A percentile compares a stretch with the other conserved stretches of the same genome.
These are phyloP conservation scores for Tiphia femorata DNA, from an alignment of 2,888 invertebrate genomes.

Conservation along the genomic window DNA sequence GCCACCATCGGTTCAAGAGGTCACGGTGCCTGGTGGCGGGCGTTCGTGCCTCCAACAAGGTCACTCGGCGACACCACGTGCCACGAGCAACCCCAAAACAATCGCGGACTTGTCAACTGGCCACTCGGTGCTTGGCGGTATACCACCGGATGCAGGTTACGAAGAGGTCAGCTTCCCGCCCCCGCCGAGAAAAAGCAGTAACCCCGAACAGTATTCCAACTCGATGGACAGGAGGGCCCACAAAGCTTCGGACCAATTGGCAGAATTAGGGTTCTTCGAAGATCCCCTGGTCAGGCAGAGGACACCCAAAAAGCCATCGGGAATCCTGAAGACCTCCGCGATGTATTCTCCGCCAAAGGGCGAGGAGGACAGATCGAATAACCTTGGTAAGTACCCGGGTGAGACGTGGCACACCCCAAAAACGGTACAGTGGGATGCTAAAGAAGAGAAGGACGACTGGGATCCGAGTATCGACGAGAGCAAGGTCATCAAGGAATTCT, in stretches of 20 bases:
- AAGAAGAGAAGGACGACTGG: constrained; percentile 53
- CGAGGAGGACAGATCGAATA: constrained; percentile 25
- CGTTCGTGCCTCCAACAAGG: constrained; percentile 14
- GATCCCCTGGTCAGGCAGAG: constrained; percentile 18
- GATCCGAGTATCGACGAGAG: constrained; percentile 63
- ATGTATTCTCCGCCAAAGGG: constrained; percentile 43
- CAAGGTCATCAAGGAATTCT: constrained; percentile 66
- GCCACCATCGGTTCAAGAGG: constrained; percentile 24
- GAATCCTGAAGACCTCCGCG: constrained; percentile 57
- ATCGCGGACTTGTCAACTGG: constrained; percentile 9
- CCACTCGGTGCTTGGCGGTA: constrained; percentile 47
- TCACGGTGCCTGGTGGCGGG: constrained; percentile 21
- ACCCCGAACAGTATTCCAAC: background rate
- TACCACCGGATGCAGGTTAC: constrained; percentile 62
- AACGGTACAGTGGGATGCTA: constrained; percentile 59
- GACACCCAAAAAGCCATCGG: constrained; percentile 49
- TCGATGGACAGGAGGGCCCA: background rate
- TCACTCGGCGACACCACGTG: constrained; percentile 4
- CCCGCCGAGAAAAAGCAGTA: constrained; percentile 5
- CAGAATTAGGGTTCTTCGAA: constrained; percentile 14
- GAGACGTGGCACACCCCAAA: constrained; percentile 55
- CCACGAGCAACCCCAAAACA: constrained; percentile 25
- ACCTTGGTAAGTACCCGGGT: constrained; percentile 42
- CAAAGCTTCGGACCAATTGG: background rate
- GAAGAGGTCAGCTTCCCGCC: constrained; percentile 52